phyloP scores from a whole-genome alignment of 2,888 invertebrate genomes.

The Imbricaverruca yamaguchii region DNA sequence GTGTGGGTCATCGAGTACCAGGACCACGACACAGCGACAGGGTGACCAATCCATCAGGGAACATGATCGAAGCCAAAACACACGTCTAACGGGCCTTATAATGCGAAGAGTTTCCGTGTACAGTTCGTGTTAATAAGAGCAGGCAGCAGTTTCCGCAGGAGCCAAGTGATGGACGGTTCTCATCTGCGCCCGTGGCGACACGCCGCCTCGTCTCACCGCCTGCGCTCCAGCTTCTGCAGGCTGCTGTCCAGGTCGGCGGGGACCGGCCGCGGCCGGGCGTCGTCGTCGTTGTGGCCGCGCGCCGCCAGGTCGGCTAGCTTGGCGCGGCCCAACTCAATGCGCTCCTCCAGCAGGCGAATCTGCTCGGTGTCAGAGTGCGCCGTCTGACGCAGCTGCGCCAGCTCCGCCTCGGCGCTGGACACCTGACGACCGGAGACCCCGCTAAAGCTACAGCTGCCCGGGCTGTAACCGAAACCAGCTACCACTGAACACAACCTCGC shows the following conservation, averaged over 20 bases:
- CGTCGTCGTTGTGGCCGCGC: constrained; percentile 41
- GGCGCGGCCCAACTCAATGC: constrained; percentile 53
- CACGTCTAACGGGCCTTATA: no score
- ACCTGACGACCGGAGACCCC: constrained; percentile 45
- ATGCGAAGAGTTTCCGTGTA: no score
- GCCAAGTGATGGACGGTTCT: no score
- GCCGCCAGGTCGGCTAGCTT: background rate
- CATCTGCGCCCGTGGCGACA: no score
- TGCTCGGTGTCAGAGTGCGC: background rate
- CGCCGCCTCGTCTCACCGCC: background rate
- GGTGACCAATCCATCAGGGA: no score
- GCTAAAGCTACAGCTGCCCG: background rate
- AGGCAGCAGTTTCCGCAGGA: no score
- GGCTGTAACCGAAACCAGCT: no score
- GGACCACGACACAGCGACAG: no score
- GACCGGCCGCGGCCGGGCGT: constrained; percentile 64
- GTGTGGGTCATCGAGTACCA: no score
- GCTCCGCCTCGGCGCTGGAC: constrained; percentile 78
- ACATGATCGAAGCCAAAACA: no score
- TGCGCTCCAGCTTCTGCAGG: constrained; percentile 55
- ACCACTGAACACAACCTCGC: no score
- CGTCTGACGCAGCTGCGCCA: constrained; percentile 54
- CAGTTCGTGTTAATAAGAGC: no score
- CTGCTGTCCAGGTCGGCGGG: constrained; percentile 70
- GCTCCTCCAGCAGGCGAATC: constrained; percentile 58